Conservation (phyloP, 2,888 invertebrate genomes). For the Galeopsomyia nigrocyanea region DNA sequence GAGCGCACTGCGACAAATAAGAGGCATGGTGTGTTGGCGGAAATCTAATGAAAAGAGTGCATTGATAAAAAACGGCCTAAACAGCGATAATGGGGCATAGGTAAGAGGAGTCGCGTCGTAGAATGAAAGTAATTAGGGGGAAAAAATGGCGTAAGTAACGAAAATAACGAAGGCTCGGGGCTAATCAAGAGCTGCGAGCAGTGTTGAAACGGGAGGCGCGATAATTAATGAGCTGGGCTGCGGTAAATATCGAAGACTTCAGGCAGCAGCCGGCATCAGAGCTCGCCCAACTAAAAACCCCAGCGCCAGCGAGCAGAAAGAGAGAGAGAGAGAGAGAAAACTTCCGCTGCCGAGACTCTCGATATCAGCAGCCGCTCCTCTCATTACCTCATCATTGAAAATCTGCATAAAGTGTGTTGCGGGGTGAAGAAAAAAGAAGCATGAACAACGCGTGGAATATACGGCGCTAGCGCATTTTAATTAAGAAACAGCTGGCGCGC, state of each 20-base stretch:
- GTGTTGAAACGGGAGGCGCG: constrained; percentile 51
- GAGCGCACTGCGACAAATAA: not conserved
- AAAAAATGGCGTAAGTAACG: constrained; percentile 44
- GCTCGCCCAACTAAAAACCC: constrained; percentile 55
- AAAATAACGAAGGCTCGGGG: constrained; percentile 46
- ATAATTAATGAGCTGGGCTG: constrained; percentile 62
- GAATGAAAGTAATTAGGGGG: constrained; percentile 47
- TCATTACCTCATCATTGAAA: constrained; percentile 36
- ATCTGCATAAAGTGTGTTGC: constrained; percentile 21
- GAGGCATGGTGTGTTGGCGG: too few species aligned
- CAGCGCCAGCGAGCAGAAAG: constrained; percentile 53
- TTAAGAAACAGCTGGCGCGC: constrained; percentile 27
- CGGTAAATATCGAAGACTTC: constrained; percentile 64
- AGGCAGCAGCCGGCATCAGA: too few species aligned
- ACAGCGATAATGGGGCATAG: constrained; percentile 32
- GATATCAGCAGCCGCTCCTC: constrained; percentile 28
- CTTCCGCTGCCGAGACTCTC: constrained; percentile 22
- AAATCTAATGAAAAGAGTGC: not conserved
- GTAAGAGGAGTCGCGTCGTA: constrained; percentile 36
- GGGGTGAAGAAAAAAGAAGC: too few species aligned
- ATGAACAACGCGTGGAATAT: too few species aligned
- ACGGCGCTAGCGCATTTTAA: constrained; percentile 16
- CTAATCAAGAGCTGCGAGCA: constrained; percentile 52
- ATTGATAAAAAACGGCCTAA: constrained; percentile 11
- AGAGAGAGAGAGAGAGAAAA: constrained; percentile 7